Percentiles rank a stretch among this genome's conserved stretches.
These are phyloP conservation scores for Leptinotarsa juncta DNA, from an alignment of 2,888 invertebrate species.

Conservation along the genomic window DNA sequence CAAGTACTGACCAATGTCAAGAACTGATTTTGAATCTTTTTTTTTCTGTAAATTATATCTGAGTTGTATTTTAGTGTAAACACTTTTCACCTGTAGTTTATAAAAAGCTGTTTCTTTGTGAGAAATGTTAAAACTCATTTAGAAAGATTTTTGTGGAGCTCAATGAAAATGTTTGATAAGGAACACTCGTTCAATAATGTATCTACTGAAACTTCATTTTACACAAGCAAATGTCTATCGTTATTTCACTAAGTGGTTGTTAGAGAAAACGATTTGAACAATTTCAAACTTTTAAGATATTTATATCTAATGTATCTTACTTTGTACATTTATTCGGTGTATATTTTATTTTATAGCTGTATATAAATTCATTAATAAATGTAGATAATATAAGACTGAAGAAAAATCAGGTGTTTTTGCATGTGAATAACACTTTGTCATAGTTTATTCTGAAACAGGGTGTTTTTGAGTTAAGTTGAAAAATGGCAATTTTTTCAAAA, in stretches of 20 bases:
- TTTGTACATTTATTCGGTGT: not conserved
- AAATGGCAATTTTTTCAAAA: not conserved
- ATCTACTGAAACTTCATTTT: not conserved
- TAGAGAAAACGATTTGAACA: constrained; percentile 10
- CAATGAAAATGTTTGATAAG: too few relatives aligned
- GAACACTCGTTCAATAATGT: not conserved
- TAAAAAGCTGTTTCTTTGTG: too few relatives aligned
- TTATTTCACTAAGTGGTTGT: not conserved
- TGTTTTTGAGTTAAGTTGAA: not conserved
- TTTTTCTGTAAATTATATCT: too few relatives aligned
- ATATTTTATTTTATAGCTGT: not conserved
- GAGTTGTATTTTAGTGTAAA: too few relatives aligned
- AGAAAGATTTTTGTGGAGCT: too few relatives aligned
- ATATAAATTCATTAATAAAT: constrained; percentile 3
- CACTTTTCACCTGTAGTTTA: too few relatives aligned
- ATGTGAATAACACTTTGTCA: constrained; percentile 7
- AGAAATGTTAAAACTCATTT: too few relatives aligned
- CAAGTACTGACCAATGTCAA: too few relatives aligned
- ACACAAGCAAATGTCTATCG: not conserved
- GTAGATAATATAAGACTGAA: constrained; percentile 16
- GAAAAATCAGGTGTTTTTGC: constrained; percentile 12
- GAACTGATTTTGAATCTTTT: too few relatives aligned
- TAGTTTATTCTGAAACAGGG: constrained; percentile 10
- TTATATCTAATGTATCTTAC: not conserved
- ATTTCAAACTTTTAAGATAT: constrained; percentile 5